Percentiles rank a stretch among this genome's conserved stretches.
Evolutionary conservation across 2,797 vertebrate species (phyloP).

Genomic region (Rhodeus uyekii): DNA sequence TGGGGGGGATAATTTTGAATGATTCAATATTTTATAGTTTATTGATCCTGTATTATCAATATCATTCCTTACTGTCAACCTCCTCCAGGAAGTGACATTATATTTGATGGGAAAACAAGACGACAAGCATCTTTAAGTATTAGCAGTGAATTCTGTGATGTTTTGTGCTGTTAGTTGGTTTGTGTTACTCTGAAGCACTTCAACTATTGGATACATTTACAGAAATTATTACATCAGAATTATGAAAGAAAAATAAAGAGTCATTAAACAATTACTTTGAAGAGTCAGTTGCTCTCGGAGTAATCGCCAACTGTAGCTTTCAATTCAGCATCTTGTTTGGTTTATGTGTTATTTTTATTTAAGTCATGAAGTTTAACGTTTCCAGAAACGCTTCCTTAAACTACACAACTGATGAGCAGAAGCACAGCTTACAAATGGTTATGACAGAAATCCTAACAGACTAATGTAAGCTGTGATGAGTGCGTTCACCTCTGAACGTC

Average conservation of each 20-base stretch:
- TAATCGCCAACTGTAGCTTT: background rate
- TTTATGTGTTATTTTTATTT: background rate
- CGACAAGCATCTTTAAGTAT: background rate
- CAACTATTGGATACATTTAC: background rate
- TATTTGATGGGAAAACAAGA: background rate
- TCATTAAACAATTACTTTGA: background rate
- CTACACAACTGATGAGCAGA: background rate
- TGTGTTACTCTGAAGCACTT: background rate
- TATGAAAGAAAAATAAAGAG: background rate
- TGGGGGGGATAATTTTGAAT: background rate
- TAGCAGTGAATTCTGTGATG: background rate
- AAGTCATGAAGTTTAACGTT: background rate
- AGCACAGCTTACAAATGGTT: background rate
- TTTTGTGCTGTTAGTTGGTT: background rate
- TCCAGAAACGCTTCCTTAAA: background rate
- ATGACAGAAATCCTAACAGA: background rate
- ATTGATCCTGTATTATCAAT: background rate
- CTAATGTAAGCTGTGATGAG: slow-evolving; percentile 18
- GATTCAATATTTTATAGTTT: background rate
- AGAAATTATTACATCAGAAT: background rate
- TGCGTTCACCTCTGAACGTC: background rate
- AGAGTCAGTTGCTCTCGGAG: background rate
- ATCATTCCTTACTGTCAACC: background rate
- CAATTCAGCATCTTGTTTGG: background rate
- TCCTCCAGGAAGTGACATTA: background rate